phyloP scores from a whole-genome alignment of 1,140 invertebrate genomes.

The Luehdorfia chinensis region DNA sequence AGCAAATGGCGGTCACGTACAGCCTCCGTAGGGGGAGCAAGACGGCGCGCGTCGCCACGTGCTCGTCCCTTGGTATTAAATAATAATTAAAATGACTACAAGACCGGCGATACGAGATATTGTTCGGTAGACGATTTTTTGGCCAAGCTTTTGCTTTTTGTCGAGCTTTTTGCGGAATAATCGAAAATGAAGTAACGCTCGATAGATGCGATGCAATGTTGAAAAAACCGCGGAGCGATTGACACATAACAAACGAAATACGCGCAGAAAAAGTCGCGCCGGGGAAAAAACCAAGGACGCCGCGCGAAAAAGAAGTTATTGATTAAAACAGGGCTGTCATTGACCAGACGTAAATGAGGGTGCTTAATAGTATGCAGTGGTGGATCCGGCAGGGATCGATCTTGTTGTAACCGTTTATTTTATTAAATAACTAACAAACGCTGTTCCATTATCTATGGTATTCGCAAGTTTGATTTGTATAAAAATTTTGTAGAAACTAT shows the following conservation, averaged over 20 bases:
- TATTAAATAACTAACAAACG: too few species aligned
- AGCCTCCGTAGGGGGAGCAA: constrained; percentile 30
- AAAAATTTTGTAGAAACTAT: too few species aligned
- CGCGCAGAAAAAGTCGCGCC: constrained; percentile 71
- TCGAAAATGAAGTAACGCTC: constrained; percentile 46
- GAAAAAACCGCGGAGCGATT: constrained; percentile 51
- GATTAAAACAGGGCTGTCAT: constrained; percentile 75
- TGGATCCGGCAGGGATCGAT: constrained; percentile 48
- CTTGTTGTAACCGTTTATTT: constrained; percentile 20
- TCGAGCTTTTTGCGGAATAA: constrained; percentile 61
- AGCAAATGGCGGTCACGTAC: constrained; percentile 28
- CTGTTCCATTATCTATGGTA: too few species aligned
- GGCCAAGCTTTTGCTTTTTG: constrained; percentile 65
- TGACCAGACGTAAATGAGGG: constrained; percentile 76
- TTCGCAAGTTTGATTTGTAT: too few species aligned
- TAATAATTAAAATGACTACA: constrained; percentile 77
- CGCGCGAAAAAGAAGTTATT: constrained; percentile 74
- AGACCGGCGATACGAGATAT: constrained; percentile 69
- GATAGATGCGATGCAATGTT: constrained; percentile 25
- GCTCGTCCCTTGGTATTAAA: constrained; percentile 75
- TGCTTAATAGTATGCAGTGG: constrained; percentile 71
- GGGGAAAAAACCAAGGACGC: constrained; percentile 71
- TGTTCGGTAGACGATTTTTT: constrained; percentile 74
- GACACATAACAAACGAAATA: constrained; percentile 68
- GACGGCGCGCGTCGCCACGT: constrained; percentile 64